phyloP scores from a whole-genome alignment of 2,797 vertebrate genomes.

The Acanthurus tractus region DNA sequence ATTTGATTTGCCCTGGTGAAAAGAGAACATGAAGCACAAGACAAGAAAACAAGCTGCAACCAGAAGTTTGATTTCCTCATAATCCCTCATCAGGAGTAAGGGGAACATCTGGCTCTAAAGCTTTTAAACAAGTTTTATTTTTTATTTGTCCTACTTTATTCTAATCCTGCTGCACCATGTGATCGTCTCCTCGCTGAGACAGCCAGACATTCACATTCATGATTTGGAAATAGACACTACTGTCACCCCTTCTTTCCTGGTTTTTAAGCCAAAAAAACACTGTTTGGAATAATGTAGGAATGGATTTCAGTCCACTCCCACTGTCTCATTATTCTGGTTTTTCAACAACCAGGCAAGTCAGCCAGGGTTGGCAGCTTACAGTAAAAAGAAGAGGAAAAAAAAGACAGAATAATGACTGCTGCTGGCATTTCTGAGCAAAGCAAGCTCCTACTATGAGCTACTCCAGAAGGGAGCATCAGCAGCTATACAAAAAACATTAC shows the following conservation, averaged over 20 bases:
- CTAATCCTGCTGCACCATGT: constrained; percentile 80
- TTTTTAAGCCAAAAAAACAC: constrained; percentile 27
- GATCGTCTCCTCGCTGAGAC: constrained; percentile 63
- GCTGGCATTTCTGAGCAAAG: constrained; percentile 47
- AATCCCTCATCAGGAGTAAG: constrained; percentile 82
- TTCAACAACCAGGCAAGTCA: constrained; percentile 49
- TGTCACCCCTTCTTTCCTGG: not conserved
- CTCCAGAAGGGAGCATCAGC: constrained; percentile 20
- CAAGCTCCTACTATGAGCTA: constrained; percentile 19
- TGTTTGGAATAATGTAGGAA: constrained; percentile 42
- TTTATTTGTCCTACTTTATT: constrained; percentile 88
- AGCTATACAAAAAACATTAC: constrained; percentile 23
- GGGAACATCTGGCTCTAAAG: constrained; percentile 85
- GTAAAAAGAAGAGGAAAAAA: constrained; percentile 7
- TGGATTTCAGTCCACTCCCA: constrained; percentile 52
- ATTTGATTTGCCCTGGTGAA: constrained; percentile 14
- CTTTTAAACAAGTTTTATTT: constrained; percentile 85
- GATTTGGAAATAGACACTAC: constrained; percentile 65
- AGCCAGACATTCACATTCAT: constrained; percentile 59
- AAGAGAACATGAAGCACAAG: constrained; percentile 37
- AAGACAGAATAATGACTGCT: constrained; percentile 53
- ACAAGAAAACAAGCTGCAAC: constrained; percentile 59
- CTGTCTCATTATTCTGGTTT: constrained; percentile 67
- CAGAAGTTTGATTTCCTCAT: constrained; percentile 76
- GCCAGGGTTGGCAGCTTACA: constrained; percentile 48